Evolutionary conservation across 2,888 invertebrate genomes (phyloP), one percentile per base, ranked within the genome.

Genomic region (Drosophila falleni): DNA sequence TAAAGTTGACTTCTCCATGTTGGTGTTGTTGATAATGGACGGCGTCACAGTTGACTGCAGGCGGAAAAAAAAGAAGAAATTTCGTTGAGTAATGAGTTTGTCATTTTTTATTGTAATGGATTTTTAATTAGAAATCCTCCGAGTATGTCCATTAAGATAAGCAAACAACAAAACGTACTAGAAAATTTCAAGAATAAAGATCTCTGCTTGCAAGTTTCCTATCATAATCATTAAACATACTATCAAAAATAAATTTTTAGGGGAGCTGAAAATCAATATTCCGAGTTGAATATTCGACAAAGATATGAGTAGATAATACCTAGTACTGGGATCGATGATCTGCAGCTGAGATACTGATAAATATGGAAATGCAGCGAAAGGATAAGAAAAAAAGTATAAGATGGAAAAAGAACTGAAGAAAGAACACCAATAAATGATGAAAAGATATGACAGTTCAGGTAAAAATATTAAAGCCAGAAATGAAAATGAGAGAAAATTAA

Each of bases 1-100:
- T 3, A 90, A 54, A 19, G 69, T 81, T 2, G 86, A 79, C 46
- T 87, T 91, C 0, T 90, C 90, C 75, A 84, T 83, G 13, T 1
- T 59, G 47, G 33, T 26, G 5, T 41, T 19, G 9, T 15, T 44
- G 44, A 5, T 41, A 16, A 15, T 15, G 19, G 23, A 10, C 31
- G 19, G 19, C 23, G 35, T 35, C 35, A 26, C 44, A 56, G 33
- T 44, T 23, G 33, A 37, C 46, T 58, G 26, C 37, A 39, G 10
- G 15, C 10, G 13, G 35, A 15, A 9, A 31, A 29, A 31, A 9
- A 31, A 31, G 6, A 39, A 10, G 37, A 29, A 26, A 47, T 15
- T 49, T 29, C 15, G 9, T 49, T 55, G 13, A 55, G 55, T 54
- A 54, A 54, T 53, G 54, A 54, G 41, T 31, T 41, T 41, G 26